Evolutionary conservation across 1,140 invertebrate genomes (phyloP).

Genomic region (Neodiprion fabricii): DNA sequence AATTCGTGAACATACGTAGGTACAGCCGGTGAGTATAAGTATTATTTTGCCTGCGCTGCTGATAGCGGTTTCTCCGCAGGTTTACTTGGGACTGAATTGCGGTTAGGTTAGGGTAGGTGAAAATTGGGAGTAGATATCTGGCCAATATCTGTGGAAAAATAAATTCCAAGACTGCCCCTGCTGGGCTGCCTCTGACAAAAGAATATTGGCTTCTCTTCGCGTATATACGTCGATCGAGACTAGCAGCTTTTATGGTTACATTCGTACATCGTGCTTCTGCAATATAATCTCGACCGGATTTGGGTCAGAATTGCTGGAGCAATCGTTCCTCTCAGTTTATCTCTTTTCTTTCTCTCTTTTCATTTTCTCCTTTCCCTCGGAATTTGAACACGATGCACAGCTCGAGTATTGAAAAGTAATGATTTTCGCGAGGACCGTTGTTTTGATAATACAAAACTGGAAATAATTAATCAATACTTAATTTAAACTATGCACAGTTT

Average conservation of each 20-base stretch:
- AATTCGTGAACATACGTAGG: too few relatives aligned
- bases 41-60: neutral
- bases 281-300: too few relatives aligned
- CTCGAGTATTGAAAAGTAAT: neutral
- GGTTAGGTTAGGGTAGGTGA: neutral
- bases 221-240: neutral
- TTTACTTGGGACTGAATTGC: slow-evolving; percentile 1
- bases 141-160: slow-evolving; percentile 5
- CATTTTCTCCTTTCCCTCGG: neutral
- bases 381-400: neutral
- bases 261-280: neutral
- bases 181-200: neutral
- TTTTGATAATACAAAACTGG: too few relatives aligned
- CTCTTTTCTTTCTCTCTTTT: neutral
- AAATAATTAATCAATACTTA: too few relatives aligned
- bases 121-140: neutral
- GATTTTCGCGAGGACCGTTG: too few relatives aligned
- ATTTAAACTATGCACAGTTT: too few relatives aligned
- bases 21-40: too few relatives aligned
- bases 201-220: neutral
- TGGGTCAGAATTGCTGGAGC: too few relatives aligned
- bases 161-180: slow-evolving; percentile 1
- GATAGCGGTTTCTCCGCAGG: neutral
- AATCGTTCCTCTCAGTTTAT: neutral
- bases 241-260: slow-evolving; percentile 5